Evolutionary conservation across 2,113 vertebrate species (phyloP), one percentile per base, ranked within the genome.

Genomic region (Fregetta grallaria): DNA sequence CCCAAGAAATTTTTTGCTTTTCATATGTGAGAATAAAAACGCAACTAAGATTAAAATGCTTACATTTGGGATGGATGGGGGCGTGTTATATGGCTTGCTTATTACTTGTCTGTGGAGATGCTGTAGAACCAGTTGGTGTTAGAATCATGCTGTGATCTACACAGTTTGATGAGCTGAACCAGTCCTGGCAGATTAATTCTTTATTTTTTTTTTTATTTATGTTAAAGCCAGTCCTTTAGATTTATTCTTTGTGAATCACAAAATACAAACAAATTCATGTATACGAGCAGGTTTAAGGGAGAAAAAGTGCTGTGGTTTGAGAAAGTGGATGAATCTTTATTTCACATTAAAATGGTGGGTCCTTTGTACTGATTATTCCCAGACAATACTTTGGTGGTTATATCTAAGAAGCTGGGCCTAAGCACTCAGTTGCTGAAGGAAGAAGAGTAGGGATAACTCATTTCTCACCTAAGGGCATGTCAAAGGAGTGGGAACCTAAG

Each of bases 281-380:
- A 79, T 73, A 66, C 15, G 21, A 76, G 32, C 19, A 4, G 59
- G n/a, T 38, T 86, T 55, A 81, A 47, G 36, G 74, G 20, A 82
- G 49, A 79, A 56, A 92, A 86, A 76, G 21, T 49, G 74, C 32
- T 92, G 63, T 59, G 65, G 21, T 68, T 70, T 81, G 79, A 94
- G 47, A 83, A 94, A 92, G 56, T 34, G 74, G 92, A 96, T 84
- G 45, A 95, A 94, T 93, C 86, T 91, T 89, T 93, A 84, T 82
- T 72, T 90, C 34, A 36, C 47, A 73, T 72, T 90, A 94, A 80
- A 80, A 84, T 63, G 47, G 30, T 88, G 40, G 8, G n/a, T 85
- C 12, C 45, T 26, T 80, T 50, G 17, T 81, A 13, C 30, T 59
- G 71, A 78, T 88, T 75, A 90, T 85, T 92, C 76, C 79, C 40